These are phyloP conservation scores for Isaurus tuberculatus DNA, from an alignment of 92 coral and sea anemone genomes.

Conservation along the genomic window DNA sequence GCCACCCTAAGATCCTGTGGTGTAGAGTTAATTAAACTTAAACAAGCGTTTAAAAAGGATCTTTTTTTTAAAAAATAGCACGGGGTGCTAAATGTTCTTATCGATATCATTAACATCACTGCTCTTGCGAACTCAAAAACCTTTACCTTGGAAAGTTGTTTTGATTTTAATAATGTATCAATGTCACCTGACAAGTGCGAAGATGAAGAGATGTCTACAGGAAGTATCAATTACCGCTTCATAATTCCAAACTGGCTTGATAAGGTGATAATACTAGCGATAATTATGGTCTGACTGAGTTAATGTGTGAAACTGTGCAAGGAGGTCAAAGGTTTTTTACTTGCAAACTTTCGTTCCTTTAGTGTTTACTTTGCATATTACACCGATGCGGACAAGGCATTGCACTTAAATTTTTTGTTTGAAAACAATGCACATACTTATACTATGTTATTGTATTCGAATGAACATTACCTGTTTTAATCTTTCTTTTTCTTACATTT, in stretches of 20 bases:
- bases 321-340: background rate
- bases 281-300: background rate
- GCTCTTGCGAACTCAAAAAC: background rate
- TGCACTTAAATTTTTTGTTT: too few species aligned
- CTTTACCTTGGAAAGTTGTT: background rate
- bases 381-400: too few species aligned
- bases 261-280: conserved; percentile 1
- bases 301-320: background rate
- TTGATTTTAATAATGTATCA: background rate
- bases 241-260: background rate
- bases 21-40: too few species aligned
- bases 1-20: too few species aligned
- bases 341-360: too few species aligned
- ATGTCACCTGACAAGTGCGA: background rate
- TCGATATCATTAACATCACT: background rate
- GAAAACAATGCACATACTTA: too few species aligned
- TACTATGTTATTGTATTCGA: too few species aligned
- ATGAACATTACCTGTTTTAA: too few species aligned
- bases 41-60: too few species aligned
- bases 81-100: background rate
- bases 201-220: background rate
- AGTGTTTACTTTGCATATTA: too few species aligned
- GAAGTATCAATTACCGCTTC: background rate
- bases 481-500: too few species aligned
- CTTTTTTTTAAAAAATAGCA: background rate